Conservation (phyloP, 1,140 invertebrate genomes). For the Colletes latitarsis region DNA sequence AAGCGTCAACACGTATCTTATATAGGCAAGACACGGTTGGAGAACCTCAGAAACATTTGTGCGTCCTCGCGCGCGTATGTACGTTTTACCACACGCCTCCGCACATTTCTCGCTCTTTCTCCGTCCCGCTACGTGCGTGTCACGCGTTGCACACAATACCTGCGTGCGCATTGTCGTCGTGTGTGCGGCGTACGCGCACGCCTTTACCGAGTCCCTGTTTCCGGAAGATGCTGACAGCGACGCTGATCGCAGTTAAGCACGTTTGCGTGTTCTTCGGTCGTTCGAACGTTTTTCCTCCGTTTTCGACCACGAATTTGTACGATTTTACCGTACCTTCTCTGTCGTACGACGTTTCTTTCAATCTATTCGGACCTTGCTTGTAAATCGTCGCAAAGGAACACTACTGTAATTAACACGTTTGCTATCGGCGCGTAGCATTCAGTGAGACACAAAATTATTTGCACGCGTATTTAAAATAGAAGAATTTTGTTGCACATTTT, state of each 20-base stretch:
- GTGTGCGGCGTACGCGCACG: slow-evolving; percentile 3
- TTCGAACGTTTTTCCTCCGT: not conserved
- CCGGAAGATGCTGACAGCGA: slow-evolving; percentile 25
- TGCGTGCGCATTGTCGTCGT: slow-evolving; percentile 36
- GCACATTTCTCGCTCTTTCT: slow-evolving; percentile 13
- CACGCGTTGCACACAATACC: not conserved
- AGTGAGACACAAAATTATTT: too few relatives aligned
- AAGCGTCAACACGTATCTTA: slow-evolving; percentile 71
- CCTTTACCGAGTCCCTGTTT: slow-evolving; percentile 9
- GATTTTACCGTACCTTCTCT: not conserved
- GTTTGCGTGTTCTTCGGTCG: not conserved
- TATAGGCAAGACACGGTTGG: slow-evolving; percentile 50
- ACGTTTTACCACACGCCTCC: slow-evolving; percentile 30
- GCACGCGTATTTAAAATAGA: too few relatives aligned
- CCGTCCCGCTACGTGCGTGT: not conserved
- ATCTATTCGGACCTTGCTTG: not conserved
- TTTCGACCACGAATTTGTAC: slow-evolving; percentile 2
- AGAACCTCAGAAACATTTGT: slow-evolving; percentile 14
- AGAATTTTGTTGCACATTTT: too few relatives aligned
- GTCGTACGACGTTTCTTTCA: not conserved
- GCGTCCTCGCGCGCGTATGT: not conserved
- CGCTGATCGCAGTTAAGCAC: slow-evolving; percentile 5
- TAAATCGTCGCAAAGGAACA: too few relatives aligned
- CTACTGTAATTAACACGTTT: too few relatives aligned
- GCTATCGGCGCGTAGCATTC: too few relatives aligned